Base-by-base conservation (phyloP, 2,888 invertebrate genomes). In the Acanthosoma haemorrhoidale region DNA sequence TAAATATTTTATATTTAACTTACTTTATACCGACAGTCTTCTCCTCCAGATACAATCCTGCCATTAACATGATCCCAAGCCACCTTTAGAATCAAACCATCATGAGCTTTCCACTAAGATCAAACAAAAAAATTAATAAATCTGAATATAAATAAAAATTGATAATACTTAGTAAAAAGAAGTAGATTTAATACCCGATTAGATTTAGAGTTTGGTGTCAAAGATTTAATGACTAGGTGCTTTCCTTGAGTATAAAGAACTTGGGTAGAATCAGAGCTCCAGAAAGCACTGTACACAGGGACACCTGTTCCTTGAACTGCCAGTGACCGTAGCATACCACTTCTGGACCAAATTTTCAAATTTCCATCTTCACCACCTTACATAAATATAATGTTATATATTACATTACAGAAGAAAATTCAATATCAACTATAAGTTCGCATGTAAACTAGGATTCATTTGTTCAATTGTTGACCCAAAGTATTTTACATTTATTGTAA, bases 351-450 rank as follows among this genome's bases (percentile, higher is more conserved):
- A 71, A 98, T 89, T 82, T 97, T 97, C 2, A 98, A 88, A 70
- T 88, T 86, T 2, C 98, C 99, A 82, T 99, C 99, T 83, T 99
- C 98, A 0, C 97, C 97, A 73, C 91, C 96, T 90, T n/a, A n/a
- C n/a, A n/a, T n/a, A n/a, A n/a, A n/a, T n/a, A n/a, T n/a, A n/a
- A n/a, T n/a, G n/a, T n/a, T n/a, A n/a, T n/a, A n/a, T n/a, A n/a
- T n/a, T n/a, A n/a, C n/a, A n/a, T n/a, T n/a, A n/a, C n/a, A n/a
- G n/a, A n/a, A n/a, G n/a, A n/a, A n/a, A n/a, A n/a, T n/a, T n/a
- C n/a, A n/a, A n/a, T n/a, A n/a, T n/a, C n/a, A n/a, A n/a, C n/a
- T n/a, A n/a, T n/a, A n/a, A n/a, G n/a, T n/a, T n/a, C n/a, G n/a
- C n/a, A n/a, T n/a, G n/a, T n/a, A n/a, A n/a, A n/a, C n/a, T n/a